Evolutionary conservation across 2,888 invertebrate genomes (phyloP), one percentile per base, ranked within the genome.

Genomic region (Drosophila gaucha): DNA sequence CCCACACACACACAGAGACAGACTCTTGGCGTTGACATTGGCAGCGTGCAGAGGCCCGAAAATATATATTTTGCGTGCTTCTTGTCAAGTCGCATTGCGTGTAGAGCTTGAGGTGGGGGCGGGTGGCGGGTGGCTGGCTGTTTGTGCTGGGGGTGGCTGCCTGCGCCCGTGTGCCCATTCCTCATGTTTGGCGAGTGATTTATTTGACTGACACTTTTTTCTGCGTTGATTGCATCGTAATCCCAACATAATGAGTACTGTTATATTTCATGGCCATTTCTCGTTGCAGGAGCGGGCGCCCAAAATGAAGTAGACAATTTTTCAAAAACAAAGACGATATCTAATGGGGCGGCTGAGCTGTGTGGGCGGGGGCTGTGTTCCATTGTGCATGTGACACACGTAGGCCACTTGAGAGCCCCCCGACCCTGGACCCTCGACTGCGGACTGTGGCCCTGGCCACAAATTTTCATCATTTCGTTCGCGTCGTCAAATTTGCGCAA

Each of bases 171-270:
- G 52, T 30, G 31, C 57, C 47, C 74, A 74, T 80, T 57, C 66
- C 67, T 78, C 83, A 82, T 86, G 86, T 63, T 87, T 72, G 87
- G 70, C 82, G 79, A 85, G 85, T 88, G 85, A 90, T 89, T 89
- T 89, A 89, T 89, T 89, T 89, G 86, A 80, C 89, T 85, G 87
- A 87, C 89, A 89, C 88, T 86, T 80, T 89, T 89, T 80, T 84
- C 74, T 80, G 85, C 88, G 88, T 89, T 89, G 89, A 89, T 89
- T 89, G 89, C 90, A 89, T 88, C 89, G 89, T 89, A 89, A 89
- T 89, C 87, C 90, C 77, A 76, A 86, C 89, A 85, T 89, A 89
- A 89, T 89, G 89, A 89, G 89, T 77, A 80, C 86, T 87, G 87
- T 85, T 89, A 87, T 89, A 87, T 89, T 89, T 89, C 77, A 82